Base-by-base conservation (phyloP, 2,797 vertebrate species). In the Sebastes glaucus region DNA sequence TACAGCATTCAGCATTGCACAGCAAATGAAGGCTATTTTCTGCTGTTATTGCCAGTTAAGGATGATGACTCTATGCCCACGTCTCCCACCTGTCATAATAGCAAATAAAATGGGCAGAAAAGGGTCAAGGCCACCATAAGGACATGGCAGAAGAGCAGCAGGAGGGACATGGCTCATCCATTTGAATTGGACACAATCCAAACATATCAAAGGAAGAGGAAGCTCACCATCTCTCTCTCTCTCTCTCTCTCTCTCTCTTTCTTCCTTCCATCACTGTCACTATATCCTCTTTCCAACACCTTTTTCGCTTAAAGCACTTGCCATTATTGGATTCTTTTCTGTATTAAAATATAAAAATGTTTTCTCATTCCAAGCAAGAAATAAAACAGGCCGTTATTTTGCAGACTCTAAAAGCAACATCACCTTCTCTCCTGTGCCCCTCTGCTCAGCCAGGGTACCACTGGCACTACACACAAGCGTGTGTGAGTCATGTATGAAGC, bases 401-500 rank as follows among this genome's bases (percentile, higher is more conserved):
- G 16, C 52, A 53, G 78, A 79, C 69, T 42, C 25, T 64, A 38
- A 20, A 25, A 67, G 20, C 71, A 67, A 14, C 35, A 60, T 75
- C 69, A 75, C 57, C 78, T 80, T 81, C 71, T 25, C 28, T 38
- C 35, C 35, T 38, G 35, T 38, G 56, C 7, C 81, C 67, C 71
- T 65, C 38, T 77, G 56, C 83, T 74, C 28, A 74, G 67, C 77
- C 76, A 49, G 89, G 88, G 90, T 71, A 86, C 77, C 83, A 83
- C 88, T 87, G 18, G 35, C 81, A 70, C 82, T 80, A 84, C 35
- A 81, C 75, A 85, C 80, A 81, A 91, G 85, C 59, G 67, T 56
- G 80, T 93, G 80, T 93, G 89, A 92, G 85, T 93, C 88, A 89
- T 1, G 56, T 63, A 84, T 86, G 84, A 88, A 85, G 72, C 83